Conservation (phyloP, 2,797 vertebrate species). For the Ambastaia sidthimunki region DNA sequence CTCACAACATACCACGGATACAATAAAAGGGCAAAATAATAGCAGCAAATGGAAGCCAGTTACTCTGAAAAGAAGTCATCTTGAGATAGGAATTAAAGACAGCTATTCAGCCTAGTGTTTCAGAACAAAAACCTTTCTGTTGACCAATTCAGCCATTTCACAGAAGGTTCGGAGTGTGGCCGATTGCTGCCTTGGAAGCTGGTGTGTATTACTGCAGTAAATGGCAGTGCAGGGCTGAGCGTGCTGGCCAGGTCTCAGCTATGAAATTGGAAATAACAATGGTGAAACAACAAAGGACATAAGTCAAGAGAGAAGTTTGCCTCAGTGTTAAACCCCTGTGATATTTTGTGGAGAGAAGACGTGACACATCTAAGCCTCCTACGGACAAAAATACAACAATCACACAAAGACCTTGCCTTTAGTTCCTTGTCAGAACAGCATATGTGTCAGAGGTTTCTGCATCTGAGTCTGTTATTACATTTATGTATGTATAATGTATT, state of each 20-base stretch:
- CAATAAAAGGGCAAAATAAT: slow-evolving; percentile 58
- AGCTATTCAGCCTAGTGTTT: slow-evolving; percentile 65
- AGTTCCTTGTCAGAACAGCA: slow-evolving; percentile 24
- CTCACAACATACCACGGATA: slow-evolving; percentile 51
- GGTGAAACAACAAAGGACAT: slow-evolving; percentile 65
- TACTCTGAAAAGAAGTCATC: slow-evolving; percentile 63
- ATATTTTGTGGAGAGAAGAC: slow-evolving; percentile 56
- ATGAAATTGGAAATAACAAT: slow-evolving; percentile 78
- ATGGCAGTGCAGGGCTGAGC: slow-evolving; percentile 70
- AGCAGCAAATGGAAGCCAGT: slow-evolving; percentile 59
- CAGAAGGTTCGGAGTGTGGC: slow-evolving; percentile 72
- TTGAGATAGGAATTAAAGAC: slow-evolving; percentile 62
- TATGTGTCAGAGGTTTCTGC: slow-evolving; percentile 27
- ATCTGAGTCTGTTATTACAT: slow-evolving; percentile 66
- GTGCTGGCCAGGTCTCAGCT: slow-evolving; percentile 71
- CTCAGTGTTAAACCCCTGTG: slow-evolving; percentile 48
- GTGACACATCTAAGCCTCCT: slow-evolving; percentile 35
- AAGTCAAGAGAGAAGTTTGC: slow-evolving; percentile 53
- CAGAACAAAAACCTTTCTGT: slow-evolving; percentile 77
- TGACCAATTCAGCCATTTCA: slow-evolving; percentile 79
- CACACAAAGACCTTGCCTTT: slow-evolving; percentile 35
- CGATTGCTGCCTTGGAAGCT: slow-evolving; percentile 71
- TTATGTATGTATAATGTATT: no score
- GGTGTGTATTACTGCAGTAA: slow-evolving; percentile 76
- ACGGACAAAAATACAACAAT: slow-evolving; percentile 62